Base-by-base conservation (phyloP, 2,888 invertebrate genomes). In the Lasius platythorax region DNA sequence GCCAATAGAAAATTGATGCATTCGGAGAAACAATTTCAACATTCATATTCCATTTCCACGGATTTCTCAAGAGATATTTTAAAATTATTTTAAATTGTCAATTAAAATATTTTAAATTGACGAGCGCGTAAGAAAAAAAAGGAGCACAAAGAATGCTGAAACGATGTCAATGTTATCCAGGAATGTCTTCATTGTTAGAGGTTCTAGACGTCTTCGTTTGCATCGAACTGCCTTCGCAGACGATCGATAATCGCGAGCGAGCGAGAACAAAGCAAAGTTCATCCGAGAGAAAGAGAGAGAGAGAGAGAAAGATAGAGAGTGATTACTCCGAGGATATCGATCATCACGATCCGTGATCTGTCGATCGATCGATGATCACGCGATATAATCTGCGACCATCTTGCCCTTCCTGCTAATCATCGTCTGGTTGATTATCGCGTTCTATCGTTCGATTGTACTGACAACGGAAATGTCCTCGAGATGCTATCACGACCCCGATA, bases 301-400 rank as follows among this genome's bases (percentile, higher is more conserved):
- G 73, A 85, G 73, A 56, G 73, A 56, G 72, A 58, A 40, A 74
- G 50, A 58, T 61, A 84, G 76, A 73, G 78, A 79, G 73, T 56
- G 73, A 84, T 28, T 83, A 56, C 86, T 86, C 75, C 33, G 53
- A 87, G 87, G n/a, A 87, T 86, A 91, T 28, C 63, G 64, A 63
- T 63, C 76, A n/a, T 33, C 11, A 12, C 56, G 43, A 56, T 72
- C 43, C 2, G 8, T 11, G 85, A 89, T 88, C 73, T 87, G 6
- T 2, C 82, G 87, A 90, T 89, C 90, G 83, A 89, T 89, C 73
- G 64, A 88, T 83, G 75, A 83, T 87, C 88, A 53, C 8, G 64
- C 78, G 89, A 87, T 87, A 67, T n/a, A 53, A 85, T 89, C 76
- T 79, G 43, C 33, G 15, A 53, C 6, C 23, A 28, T 37, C 23